Conservation (phyloP, 2,113 vertebrate species). For the Nycticebus coucang region DNA sequence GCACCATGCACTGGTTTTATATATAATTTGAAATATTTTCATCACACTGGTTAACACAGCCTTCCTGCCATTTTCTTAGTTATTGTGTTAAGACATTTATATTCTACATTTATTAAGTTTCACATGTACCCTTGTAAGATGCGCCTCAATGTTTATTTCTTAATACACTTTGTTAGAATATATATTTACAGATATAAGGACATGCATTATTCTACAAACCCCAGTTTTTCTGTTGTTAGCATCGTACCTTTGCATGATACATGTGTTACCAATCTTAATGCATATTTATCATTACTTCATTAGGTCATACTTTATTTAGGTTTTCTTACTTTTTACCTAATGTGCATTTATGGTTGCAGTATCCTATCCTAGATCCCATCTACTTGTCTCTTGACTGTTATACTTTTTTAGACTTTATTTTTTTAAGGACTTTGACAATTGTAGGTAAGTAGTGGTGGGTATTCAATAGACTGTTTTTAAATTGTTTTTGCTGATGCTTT, state of each 20-base stretch:
- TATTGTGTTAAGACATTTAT: no score
- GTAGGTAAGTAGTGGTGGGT: background rate
- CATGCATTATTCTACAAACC: background rate
- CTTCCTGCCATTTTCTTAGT: no score
- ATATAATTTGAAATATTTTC: no score
- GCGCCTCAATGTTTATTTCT: background rate
- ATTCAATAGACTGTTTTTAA: background rate
- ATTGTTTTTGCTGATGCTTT: background rate
- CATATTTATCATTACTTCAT: background rate
- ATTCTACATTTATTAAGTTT: no score
- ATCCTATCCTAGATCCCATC: background rate
- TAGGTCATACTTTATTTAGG: conserved; percentile 13
- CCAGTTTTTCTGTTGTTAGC: background rate
- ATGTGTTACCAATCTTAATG: background rate
- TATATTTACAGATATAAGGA: background rate
- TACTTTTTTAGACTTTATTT: background rate
- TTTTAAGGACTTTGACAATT: background rate
- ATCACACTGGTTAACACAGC: no score
- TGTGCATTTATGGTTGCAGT: background rate
- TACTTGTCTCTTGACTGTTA: background rate
- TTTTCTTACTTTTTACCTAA: background rate
- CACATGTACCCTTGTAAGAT: no score
- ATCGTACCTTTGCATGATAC: background rate
- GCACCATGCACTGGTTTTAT: no score
- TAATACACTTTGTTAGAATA: background rate